Base-by-base conservation (phyloP, 2,888 invertebrate species). In the Panopea generosa region DNA sequence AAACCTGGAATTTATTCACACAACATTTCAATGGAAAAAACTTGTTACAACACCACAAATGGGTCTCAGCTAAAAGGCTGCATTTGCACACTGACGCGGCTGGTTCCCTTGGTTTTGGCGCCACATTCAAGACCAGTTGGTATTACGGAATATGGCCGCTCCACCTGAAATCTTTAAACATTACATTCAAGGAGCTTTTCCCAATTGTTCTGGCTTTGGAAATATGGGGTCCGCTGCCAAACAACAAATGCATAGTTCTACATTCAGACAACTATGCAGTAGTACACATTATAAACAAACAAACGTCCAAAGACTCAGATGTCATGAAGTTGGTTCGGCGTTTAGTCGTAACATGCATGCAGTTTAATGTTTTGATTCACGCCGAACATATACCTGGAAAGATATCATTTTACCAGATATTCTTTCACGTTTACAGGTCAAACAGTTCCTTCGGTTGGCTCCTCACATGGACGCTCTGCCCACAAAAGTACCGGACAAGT, bases 261-360 rank as follows among this genome's bases (percentile, higher is more conserved):
- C 78, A 76, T 49, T 59, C 76, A 1, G 78, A 78, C 43, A 82
- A 80, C 59, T 29, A 20, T n/a, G 75, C 72, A 20, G 79, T 69
- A 0, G 76, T 72, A 0, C 26, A 76, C 16, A 74, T 81, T 26
- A 56, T 81, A 11, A 81, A 81, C 18, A 63, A 56, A 47, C 68
- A 65, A 61, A 62, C 74, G 11, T 68, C 57, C 16, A 74, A 71
- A 50, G 65, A 68, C 22, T 6, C 24, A n/a, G n/a, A n/a, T n/a
- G n/a, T n/a, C n/a, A n/a, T n/a, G n/a, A n/a, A n/a, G n/a, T n/a
- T n/a, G n/a, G n/a, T n/a, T n/a, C n/a, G n/a, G 0, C 0, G 3
- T 2, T 16, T 80, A 9, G 73, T 80, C 70, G 3, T 6, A n/a
- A n/a, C n/a, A n/a, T n/a, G n/a, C n/a, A n/a, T n/a, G n/a, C n/a